Base-by-base conservation (phyloP, 2,888 invertebrate species). In the Elgonia sp. region DNA sequence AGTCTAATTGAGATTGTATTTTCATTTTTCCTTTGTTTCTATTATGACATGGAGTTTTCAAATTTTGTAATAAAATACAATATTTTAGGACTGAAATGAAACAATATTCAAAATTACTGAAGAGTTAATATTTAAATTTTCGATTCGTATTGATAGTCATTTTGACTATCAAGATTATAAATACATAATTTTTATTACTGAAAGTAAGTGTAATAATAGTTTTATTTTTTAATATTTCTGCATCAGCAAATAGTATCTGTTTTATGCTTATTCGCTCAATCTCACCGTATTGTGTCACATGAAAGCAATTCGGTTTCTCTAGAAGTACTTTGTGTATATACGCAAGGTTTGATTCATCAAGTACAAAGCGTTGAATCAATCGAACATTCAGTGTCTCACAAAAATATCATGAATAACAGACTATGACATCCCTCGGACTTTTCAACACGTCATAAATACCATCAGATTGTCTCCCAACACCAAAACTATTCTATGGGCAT, bases 281-380 rank as follows among this genome's bases (percentile, higher is more conserved):
- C 70, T 72, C 70, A n/a, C n/a, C 1, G 55, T 62, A 62, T 81
- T 81, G 80, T 81, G 53, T 37, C 62, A 39, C 60, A 37, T 81
- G 72, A 81, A 81, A 81, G 80, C 80, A 70, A 72, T 81, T 62
- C 72, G 80, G 70, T 53, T 72, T 81, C 80, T 50, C 80, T 62
- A 81, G 80, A 79, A 79, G 69, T 79, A 69, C 69, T 79, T 69
- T 69, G 63, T 70, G 62, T 70, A 81, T 72, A 81, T 72, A 46
- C 80, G 70, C 60, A 62, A 62, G 46, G 70, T 62, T 81, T 81
- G 80, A 81, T 81, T 81, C 57, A 81, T 81, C 80, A 46, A 62
- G 63, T 63, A 81, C 80, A 81, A 81, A 70, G 80, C 62, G 37
- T 7, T 21, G 62, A 60, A 50, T 81, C 80, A 62, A 72, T 81